A percentile compares a stretch with the other conserved stretches of the same genome.
Conservation (phyloP, 2,113 vertebrate species). For the Pteropus alecto region DNA sequence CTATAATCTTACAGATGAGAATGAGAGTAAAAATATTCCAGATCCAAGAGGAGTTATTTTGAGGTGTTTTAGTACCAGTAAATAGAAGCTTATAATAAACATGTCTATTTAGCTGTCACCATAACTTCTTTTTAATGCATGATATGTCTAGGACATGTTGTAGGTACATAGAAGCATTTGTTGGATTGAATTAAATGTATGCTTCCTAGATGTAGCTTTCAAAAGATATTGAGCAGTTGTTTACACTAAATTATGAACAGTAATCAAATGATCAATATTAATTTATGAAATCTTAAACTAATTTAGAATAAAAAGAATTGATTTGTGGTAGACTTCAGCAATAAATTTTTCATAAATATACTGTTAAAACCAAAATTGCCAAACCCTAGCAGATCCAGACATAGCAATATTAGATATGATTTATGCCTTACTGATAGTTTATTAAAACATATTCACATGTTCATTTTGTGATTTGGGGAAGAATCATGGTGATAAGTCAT, state of each 20-base stretch:
- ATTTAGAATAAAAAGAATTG: conserved; percentile 42
- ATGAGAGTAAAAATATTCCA: not conserved
- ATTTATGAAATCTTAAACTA: conserved; percentile 47
- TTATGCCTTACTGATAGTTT: not conserved
- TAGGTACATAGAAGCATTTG: not conserved
- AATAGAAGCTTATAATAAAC: conserved; percentile 32
- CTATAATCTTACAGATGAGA: not conserved
- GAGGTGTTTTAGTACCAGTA: conserved; percentile 4
- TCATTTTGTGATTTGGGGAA: not conserved
- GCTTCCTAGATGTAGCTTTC: conserved; percentile 17
- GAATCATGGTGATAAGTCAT: not conserved
- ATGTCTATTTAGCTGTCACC: not conserved
- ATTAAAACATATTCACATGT: not conserved
- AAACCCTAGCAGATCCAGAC: not conserved
- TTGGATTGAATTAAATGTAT: conserved; percentile 2
- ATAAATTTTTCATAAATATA: conserved; percentile 22
- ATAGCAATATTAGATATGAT: not conserved
- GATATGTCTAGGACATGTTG: not conserved
- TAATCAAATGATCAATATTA: conserved; percentile 31
- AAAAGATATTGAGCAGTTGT: not conserved
- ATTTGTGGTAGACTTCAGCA: conserved; percentile 23
- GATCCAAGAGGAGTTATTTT: not conserved
- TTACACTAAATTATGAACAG: conserved; percentile 20
- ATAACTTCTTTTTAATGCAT: not conserved
- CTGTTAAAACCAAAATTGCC: not conserved